phyloP scores from a whole-genome alignment of 2,888 invertebrate species.

The Leptothorax acervorum region DNA sequence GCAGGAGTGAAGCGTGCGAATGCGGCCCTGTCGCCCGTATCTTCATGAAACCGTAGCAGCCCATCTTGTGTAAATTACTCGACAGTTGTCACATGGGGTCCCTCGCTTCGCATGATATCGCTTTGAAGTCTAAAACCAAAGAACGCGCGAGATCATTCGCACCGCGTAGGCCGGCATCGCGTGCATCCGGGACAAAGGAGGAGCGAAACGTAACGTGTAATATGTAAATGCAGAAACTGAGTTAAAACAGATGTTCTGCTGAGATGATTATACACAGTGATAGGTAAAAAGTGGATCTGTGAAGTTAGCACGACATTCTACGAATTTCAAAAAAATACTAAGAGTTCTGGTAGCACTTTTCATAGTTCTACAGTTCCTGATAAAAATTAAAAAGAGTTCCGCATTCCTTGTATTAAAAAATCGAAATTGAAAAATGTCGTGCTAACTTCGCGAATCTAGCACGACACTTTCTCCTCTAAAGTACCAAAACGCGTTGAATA shows the following conservation, averaged over 20 bases:
- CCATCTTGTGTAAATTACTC: conserved; percentile 42
- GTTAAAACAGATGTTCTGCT: conserved; percentile 28
- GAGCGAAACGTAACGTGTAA: conserved; percentile 39
- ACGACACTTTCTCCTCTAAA: too few species aligned
- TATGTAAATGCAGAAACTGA: conserved; percentile 39
- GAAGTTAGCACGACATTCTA: too few species aligned
- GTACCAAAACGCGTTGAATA: too few species aligned
- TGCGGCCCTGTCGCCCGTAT: conserved; percentile 34
- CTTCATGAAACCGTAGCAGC: conserved; percentile 15
- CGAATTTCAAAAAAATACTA: too few species aligned
- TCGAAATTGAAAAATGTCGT: too few species aligned
- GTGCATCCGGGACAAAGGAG: conserved; percentile 38
- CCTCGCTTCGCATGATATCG: conserved; percentile 10
- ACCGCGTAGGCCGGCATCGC: conserved; percentile 20
- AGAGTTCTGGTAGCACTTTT: too few species aligned
- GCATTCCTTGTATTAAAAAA: too few species aligned
- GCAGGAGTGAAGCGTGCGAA: neutral
- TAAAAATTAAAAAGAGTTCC: too few species aligned
- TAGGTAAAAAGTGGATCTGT: neutral
- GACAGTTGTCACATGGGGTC: conserved; percentile 36
- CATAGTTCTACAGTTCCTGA: too few species aligned
- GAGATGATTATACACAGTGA: conserved; percentile 31
- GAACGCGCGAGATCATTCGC: conserved; percentile 31
- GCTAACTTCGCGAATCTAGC: too few species aligned
- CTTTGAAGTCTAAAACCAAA: conserved; percentile 40